phyloP scores from a whole-genome alignment of 2,888 invertebrate species.

The Gonocerus acuteangulatus region DNA sequence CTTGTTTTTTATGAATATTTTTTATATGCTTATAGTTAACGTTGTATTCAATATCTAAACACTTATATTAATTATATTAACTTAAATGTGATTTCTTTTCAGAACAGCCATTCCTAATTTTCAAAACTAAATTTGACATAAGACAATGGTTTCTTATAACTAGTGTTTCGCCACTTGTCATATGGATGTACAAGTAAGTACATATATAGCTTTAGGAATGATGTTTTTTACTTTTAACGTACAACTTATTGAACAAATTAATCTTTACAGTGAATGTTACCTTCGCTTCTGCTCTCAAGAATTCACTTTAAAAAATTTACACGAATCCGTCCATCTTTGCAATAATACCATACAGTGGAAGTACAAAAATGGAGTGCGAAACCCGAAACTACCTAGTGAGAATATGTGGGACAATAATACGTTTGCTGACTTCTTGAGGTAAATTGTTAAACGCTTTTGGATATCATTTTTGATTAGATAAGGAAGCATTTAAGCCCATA shows the following conservation, averaged over 20 bases:
- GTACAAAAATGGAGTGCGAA: slow-evolving; percentile 55
- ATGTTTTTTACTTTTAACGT: neutral
- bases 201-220: too few relatives aligned
- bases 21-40: too few relatives aligned
- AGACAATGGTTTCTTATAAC: slow-evolving; percentile 92
- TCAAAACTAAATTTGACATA: slow-evolving; percentile 89
- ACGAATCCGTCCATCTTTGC: slow-evolving; percentile 86
- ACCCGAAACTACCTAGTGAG: slow-evolving; percentile 66
- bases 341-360: slow-evolving; percentile 90
- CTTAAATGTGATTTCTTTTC: slow-evolving; percentile 39
- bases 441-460: too few relatives aligned
- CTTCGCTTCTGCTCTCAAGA: slow-evolving; percentile 85
- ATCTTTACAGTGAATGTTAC: slow-evolving; percentile 66
- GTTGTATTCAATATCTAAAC: too few relatives aligned
- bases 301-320: slow-evolving; percentile 77
- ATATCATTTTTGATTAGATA: too few relatives aligned
- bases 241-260: neutral
- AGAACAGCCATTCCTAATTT: slow-evolving; percentile 82
- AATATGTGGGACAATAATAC: slow-evolving; percentile 93
- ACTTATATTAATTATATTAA: too few relatives aligned
- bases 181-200: slow-evolving; percentile 82
- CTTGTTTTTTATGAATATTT: too few relatives aligned
- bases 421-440: slow-evolving; percentile 63
- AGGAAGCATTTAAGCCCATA: too few relatives aligned
- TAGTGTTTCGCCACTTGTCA: slow-evolving; percentile 77